Evolutionary conservation across 2,888 invertebrate species (phyloP).

Genomic region (Drosophila longiperda): DNA sequence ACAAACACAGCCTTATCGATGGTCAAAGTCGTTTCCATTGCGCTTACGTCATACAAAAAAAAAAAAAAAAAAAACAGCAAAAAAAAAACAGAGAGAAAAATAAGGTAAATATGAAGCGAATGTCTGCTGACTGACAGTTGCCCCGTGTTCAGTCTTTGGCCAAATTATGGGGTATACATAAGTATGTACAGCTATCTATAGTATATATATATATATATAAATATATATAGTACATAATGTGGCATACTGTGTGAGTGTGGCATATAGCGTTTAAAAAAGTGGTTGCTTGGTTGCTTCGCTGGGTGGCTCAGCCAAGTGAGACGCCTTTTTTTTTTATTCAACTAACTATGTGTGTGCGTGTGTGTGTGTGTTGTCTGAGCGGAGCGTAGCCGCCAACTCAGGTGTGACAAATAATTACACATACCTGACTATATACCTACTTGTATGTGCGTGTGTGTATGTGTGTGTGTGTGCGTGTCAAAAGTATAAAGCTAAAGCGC

Average conservation of each 20-base stretch:
- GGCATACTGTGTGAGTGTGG: constrained; percentile 50
- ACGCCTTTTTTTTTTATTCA: constrained; percentile 69
- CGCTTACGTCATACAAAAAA: constrained; percentile 49
- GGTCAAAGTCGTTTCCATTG: constrained; percentile 30
- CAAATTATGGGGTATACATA: constrained; percentile 35
- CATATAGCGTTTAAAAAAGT: constrained; percentile 62
- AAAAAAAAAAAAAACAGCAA: background rate
- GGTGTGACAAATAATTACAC: constrained; percentile 84
- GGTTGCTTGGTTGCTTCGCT: constrained; percentile 64
- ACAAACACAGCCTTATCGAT: constrained; percentile 37
- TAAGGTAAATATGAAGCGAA: constrained; percentile 48
- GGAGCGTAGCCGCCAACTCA: constrained; percentile 77
- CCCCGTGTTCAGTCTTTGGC: constrained; percentile 17
- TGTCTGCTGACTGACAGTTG: constrained; percentile 30
- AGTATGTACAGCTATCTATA: constrained; percentile 19
- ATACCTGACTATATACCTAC: constrained; percentile 63
- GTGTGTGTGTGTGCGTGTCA: constrained; percentile 48
- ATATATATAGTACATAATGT: constrained; percentile 47
- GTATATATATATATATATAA: background rate
- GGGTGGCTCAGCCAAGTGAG: constrained; percentile 80
- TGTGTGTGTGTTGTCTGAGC: constrained; percentile 45
- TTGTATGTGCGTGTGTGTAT: background rate
- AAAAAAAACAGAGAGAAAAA: background rate
- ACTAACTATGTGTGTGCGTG: constrained; percentile 11
- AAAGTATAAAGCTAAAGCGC: constrained; percentile 63